Percentiles rank a stretch among this genome's conserved stretches.
Conservation (phyloP, 2,113 vertebrate genomes). For the Nymphicus hollandicus region DNA sequence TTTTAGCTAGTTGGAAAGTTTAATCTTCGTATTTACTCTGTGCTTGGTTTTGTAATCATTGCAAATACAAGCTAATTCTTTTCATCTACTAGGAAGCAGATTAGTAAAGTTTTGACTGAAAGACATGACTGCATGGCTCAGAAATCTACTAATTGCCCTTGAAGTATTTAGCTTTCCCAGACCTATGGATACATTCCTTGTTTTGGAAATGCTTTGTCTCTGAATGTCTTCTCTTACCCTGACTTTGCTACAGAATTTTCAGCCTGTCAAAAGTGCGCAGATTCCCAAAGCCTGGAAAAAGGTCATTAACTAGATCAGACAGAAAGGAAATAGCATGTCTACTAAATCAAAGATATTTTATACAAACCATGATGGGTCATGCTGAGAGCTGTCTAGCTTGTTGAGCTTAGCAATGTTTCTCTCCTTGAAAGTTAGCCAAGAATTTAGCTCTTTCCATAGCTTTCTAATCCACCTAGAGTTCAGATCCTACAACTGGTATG, state of each 20-base stretch:
- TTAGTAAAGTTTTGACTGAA: not conserved
- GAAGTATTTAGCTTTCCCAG: not conserved
- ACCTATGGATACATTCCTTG: not conserved
- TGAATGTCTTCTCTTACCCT: not conserved
- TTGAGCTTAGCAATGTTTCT: constrained; percentile 30
- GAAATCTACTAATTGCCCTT: constrained; percentile 3
- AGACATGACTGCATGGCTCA: not conserved
- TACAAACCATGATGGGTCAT: constrained; percentile 17
- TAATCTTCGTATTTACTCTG: not conserved
- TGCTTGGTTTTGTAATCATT: not conserved
- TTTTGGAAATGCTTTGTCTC: not conserved
- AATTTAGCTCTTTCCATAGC: constrained; percentile 29
- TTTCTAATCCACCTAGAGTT: constrained; percentile 35
- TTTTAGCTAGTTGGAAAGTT: not conserved
- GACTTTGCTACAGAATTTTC: not conserved
- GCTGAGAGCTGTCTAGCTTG: constrained; percentile 37
- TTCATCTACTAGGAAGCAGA: not conserved
- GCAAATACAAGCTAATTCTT: not conserved
- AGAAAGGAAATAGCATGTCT: constrained; percentile 31
- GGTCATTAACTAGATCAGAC: constrained; percentile 9
- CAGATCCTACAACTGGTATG: not conserved
- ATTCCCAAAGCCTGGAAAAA: constrained; percentile 10
- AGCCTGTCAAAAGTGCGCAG: not conserved
- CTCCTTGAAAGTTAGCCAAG: constrained; percentile 37
- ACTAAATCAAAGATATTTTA: constrained; percentile 41